Evolutionary conservation across 2,797 vertebrate species (phyloP).

Genomic region (Astyanax mexicanus): DNA sequence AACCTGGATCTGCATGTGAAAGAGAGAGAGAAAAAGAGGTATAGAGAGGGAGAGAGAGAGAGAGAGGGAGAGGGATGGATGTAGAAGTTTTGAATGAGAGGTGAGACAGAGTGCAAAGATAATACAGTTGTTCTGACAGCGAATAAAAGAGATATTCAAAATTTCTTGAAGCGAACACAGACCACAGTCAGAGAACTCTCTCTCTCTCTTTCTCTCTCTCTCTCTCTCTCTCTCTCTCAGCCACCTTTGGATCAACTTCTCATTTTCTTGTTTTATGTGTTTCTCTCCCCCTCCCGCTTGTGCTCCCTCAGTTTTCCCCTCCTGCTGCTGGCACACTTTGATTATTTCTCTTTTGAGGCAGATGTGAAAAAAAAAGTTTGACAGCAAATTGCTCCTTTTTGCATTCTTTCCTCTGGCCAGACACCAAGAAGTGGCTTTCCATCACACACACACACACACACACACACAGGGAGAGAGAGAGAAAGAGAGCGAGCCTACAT

Average conservation of each 20-base stretch:
- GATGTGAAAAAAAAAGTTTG: constrained; percentile 7
- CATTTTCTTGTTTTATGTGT: constrained; percentile 40
- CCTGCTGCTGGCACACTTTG: constrained; percentile 43
- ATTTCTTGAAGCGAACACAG: constrained; percentile 41
- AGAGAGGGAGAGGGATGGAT: constrained; percentile 9
- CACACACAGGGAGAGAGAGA: too few relatives aligned
- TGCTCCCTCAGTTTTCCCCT: constrained; percentile 10
- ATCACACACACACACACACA: constrained; percentile 20
- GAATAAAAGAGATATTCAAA: constrained; percentile 36
- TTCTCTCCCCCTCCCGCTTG: constrained; percentile 17
- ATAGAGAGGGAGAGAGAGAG: constrained; percentile 16
- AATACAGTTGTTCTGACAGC: constrained; percentile 13
- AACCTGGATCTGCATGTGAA: not conserved
- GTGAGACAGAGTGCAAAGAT: constrained; percentile 43
- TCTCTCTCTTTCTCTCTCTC: constrained; percentile 11
- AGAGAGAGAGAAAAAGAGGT: constrained; percentile 16
- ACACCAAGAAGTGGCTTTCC: constrained; percentile 57
- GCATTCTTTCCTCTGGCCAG: constrained; percentile 53
- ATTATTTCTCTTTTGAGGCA: constrained; percentile 45
- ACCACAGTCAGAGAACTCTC: constrained; percentile 41
- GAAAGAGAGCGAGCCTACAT: too few relatives aligned
- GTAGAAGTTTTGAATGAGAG: constrained; percentile 26
- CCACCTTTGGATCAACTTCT: constrained; percentile 38
- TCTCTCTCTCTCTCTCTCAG: constrained; percentile 1
- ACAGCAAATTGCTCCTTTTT: constrained; percentile 56